A percentile compares a stretch with the other conserved stretches of the same genome.
These are phyloP conservation scores for Tetranychus truncatus DNA, from an alignment of 2,888 invertebrate genomes.

Conservation along the genomic window DNA sequence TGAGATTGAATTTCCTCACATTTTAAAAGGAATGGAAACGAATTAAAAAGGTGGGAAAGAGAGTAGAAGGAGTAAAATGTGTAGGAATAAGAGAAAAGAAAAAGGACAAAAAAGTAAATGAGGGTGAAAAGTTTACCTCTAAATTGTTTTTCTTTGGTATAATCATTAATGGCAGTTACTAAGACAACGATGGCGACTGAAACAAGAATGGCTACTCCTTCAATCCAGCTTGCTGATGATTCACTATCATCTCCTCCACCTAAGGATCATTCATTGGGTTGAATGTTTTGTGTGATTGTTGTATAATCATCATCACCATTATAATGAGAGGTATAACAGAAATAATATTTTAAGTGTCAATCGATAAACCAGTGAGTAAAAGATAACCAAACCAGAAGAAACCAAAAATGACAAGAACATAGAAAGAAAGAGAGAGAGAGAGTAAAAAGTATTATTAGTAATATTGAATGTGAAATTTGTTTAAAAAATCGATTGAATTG, in stretches of 20 bases:
- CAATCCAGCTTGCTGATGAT: slow-evolving; percentile 76
- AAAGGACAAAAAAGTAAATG: neutral
- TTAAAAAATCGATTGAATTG: too few relatives aligned
- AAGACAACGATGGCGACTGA: slow-evolving; percentile 97
- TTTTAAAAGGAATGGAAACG: too few relatives aligned
- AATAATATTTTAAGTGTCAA: neutral
- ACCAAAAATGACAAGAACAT: neutral
- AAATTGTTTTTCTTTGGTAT: slow-evolving; percentile 61
- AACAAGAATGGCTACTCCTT: slow-evolving; percentile 94
- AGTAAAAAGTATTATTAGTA: neutral
- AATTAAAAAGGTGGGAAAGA: neutral
- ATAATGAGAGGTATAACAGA: neutral
- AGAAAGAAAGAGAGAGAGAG: neutral
- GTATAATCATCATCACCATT: neutral
- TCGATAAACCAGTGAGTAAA: neutral
- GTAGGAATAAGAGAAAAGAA: neutral
- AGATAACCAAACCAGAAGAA: neutral
- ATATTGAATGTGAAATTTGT: neutral
- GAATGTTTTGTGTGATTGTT: neutral
- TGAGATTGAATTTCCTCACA: too few relatives aligned
- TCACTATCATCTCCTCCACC: slow-evolving; percentile 21
- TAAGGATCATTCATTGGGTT: neutral
- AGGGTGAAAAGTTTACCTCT: slow-evolving; percentile 9
- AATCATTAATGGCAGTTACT: slow-evolving; percentile 99
- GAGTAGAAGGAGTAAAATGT: neutral